Percentiles rank a stretch among this genome's conserved stretches.
phyloP scores from a whole-genome alignment of 2,113 vertebrate species.

The Ophthalmolycus amberensis region DNA sequence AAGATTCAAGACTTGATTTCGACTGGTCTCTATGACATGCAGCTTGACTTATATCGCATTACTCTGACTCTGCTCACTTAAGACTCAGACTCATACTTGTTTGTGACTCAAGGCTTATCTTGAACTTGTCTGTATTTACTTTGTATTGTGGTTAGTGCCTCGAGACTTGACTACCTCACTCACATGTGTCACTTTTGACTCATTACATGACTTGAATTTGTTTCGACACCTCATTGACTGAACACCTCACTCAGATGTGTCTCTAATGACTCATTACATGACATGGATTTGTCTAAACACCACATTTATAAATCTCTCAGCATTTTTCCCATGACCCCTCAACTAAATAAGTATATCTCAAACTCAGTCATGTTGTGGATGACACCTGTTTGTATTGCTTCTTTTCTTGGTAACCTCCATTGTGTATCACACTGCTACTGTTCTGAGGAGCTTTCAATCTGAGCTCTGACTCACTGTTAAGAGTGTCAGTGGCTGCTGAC shows the following conservation, averaged over 20 bases:
- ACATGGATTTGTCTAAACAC: no score
- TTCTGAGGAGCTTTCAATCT: not conserved
- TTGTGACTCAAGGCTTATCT: not conserved
- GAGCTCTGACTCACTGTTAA: not conserved
- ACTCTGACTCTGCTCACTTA: not conserved
- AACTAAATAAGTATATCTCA: no score
- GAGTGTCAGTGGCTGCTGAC: not conserved
- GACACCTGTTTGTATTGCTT: not conserved
- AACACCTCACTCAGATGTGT: not conserved
- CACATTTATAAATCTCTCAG: not conserved
- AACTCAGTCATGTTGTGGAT: not conserved
- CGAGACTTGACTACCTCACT: not conserved
- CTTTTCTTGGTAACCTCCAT: not conserved
- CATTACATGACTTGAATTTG: no score
- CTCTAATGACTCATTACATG: no score
- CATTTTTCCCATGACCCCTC: not conserved
- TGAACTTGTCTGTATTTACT: not conserved
- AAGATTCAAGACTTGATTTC: not conserved
- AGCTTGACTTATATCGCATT: not conserved
- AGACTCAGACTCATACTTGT: not conserved
- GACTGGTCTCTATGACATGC: not conserved
- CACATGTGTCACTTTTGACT: not conserved
- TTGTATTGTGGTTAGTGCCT: not conserved
- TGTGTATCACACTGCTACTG: no score
- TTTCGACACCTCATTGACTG: not conserved